Percentiles rank a stretch among this genome's conserved stretches.
Conservation (phyloP, 2,113 vertebrate genomes). For the Chauna torquata region DNA sequence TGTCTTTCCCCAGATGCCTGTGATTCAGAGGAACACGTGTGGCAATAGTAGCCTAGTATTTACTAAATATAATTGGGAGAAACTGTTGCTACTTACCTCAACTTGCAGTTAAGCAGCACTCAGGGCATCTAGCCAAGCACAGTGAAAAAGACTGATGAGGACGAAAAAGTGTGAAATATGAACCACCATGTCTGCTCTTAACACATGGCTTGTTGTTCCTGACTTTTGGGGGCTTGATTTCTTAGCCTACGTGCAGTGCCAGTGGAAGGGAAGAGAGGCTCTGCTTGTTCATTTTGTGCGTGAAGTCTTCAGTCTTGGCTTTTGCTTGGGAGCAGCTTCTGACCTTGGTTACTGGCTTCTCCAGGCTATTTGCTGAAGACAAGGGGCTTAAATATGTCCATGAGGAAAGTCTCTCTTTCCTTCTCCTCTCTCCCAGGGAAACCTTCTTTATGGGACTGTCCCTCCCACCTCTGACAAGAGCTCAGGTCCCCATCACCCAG, state of each 20-base stretch:
- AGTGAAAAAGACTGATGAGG: conserved; percentile 3
- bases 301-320: not conserved
- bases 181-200: not conserved
- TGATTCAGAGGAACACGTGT: not conserved
- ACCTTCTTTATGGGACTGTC: not conserved
- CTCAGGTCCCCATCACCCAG: not conserved
- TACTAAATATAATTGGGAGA: conserved; percentile 31
- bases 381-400: not conserved
- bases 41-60: conserved; percentile 17
- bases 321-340: not conserved
- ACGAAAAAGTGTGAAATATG: not conserved
- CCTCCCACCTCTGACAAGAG: not conserved
- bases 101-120: not conserved
- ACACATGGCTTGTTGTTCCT: conserved; percentile 3
- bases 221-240: not conserved
- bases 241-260: not conserved
- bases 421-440: not conserved
- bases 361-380: not conserved
- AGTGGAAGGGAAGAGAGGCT: not conserved
- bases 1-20: not conserved
- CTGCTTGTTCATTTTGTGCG: not conserved
- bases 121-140: conserved; percentile 41
- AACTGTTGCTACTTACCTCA: conserved; percentile 31
- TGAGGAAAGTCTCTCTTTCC: not conserved
- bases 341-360: not conserved